Evolutionary conservation across 2,797 vertebrate species (phyloP).

Genomic region (Champsocephalus esox): DNA sequence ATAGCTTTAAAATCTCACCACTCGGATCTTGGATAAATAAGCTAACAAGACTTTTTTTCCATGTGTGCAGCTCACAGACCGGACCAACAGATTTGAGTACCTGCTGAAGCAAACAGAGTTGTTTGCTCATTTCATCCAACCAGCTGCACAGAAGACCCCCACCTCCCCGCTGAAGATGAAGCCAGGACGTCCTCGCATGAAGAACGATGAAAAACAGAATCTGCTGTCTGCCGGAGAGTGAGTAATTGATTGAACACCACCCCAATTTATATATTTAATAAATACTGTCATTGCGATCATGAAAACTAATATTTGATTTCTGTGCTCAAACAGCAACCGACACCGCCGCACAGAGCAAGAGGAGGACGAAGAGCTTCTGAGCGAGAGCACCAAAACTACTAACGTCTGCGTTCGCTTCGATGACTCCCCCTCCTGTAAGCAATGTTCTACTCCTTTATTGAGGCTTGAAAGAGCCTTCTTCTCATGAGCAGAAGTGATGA

Average conservation of each 20-base stretch:
- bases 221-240: slow-evolving; percentile 96
- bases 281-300: not conserved
- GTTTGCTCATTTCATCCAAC: slow-evolving; percentile 99
- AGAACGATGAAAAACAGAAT: slow-evolving; percentile 98
- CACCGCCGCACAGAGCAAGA: slow-evolving; percentile 98
- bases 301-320: not conserved
- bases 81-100: slow-evolving; percentile 99
- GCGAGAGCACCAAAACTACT: slow-evolving; percentile 94
- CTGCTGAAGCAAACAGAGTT: slow-evolving; percentile 98
- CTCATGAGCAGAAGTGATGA: not conserved
- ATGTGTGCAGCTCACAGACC: slow-evolving; percentile 91
- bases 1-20: not conserved
- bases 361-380: slow-evolving; percentile 96
- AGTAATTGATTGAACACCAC: slow-evolving; percentile 73
- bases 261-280: not conserved
- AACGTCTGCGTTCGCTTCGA: slow-evolving; percentile 98
- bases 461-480: not conserved
- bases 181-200: slow-evolving; percentile 95
- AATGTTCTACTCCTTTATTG: not conserved
- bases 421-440: slow-evolving; percentile 95
- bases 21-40: not conserved
- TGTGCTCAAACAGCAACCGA: slow-evolving; percentile 86
- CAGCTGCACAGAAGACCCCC: slow-evolving; percentile 97
- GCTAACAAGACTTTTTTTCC: slow-evolving; percentile 4
- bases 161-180: slow-evolving; percentile 99